A percentile compares a stretch with the other conserved stretches of the same genome.
phyloP scores from a whole-genome alignment of 2,797 vertebrate species.

The Acropternis orthonyx region DNA sequence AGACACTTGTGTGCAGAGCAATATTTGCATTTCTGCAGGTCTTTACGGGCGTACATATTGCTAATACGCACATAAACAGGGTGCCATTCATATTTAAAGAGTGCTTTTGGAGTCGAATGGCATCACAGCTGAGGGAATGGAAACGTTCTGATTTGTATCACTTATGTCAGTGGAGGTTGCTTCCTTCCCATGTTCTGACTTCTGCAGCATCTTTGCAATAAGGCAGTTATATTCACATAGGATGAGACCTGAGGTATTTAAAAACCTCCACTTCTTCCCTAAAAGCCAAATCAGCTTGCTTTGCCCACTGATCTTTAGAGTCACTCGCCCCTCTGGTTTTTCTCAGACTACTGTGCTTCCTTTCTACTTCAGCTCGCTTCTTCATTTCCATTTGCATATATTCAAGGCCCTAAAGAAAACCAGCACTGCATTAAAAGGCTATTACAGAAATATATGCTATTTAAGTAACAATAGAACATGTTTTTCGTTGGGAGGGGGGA shows the following conservation, averaged over 20 bases:
- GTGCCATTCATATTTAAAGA: constrained; percentile 66
- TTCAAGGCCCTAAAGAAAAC: constrained; percentile 56
- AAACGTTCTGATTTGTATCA: constrained; percentile 53
- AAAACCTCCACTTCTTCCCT: neutral
- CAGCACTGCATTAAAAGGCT: constrained; percentile 53
- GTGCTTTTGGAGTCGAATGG: constrained; percentile 16
- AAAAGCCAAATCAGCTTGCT: constrained; percentile 11
- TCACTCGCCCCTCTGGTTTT: neutral
- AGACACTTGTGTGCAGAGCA: constrained; percentile 24
- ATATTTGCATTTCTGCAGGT: constrained; percentile 52
- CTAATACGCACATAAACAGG: constrained; percentile 58
- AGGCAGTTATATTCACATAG: constrained; percentile 14
- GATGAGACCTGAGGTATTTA: constrained; percentile 2
- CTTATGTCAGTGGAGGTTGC: constrained; percentile 36
- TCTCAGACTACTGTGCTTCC: constrained; percentile 16
- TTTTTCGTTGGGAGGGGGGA: neutral
- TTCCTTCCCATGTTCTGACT: constrained; percentile 29
- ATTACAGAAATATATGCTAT: constrained; percentile 58
- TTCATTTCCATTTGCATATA: constrained; percentile 53
- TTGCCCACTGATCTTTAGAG: constrained; percentile 34
- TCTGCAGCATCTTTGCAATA: neutral
- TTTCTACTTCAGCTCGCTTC: constrained; percentile 29
- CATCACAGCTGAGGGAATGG: constrained; percentile 43
- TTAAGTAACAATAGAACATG: constrained; percentile 43
- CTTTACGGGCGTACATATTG: constrained; percentile 46